Evolutionary conservation across 2,888 invertebrate species (phyloP), one percentile per base, ranked within the genome.

Genomic region (Microctonus aethiopoides): DNA sequence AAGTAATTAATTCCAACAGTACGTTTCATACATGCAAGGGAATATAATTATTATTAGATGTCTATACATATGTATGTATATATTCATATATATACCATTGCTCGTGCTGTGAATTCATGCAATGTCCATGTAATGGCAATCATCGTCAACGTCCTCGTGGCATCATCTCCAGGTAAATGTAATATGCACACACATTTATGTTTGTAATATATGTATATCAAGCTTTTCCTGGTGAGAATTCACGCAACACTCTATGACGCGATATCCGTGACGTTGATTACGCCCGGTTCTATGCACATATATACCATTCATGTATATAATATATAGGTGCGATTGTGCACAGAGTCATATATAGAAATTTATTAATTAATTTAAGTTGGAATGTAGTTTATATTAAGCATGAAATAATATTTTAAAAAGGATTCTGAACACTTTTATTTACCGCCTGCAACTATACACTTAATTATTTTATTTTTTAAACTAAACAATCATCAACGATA

Each of bases 61-160:
- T 46, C n/a, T 46, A 41, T 41, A 46, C 41, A 62, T 26, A 41
- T 26, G 16, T 24, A 39, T 26, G 7, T 46, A 36, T 41, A 39
- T 62, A 34, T 51, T 32, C 20, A 46, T 46, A 16, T 16, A 51
- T 26, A 36, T 56, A 65, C 56, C 65, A 65, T 65, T 39, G 56
- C 16, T 11, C 16, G 56, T 9, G 56, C 39, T 56, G 51, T n/a
- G 56, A 56, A 22, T 36, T 65, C 36, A 24, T 66, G 65, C 41
- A 51, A 54, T 29, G 65, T 66, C 54, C 61, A 67, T 75, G 71
- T 72, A 54, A 22, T 66, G 66, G 72, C 67, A 66, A 73, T 79
- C 74, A 75, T 77, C 72, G 75, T 73, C 63, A 60, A 54, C 46
- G 71, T 59, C 46, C 65, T 41, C 46, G 41, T 71, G 36, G 65